Evolutionary conservation across 2,113 vertebrate species (phyloP).

Genomic region (Brachirus orientalis): DNA sequence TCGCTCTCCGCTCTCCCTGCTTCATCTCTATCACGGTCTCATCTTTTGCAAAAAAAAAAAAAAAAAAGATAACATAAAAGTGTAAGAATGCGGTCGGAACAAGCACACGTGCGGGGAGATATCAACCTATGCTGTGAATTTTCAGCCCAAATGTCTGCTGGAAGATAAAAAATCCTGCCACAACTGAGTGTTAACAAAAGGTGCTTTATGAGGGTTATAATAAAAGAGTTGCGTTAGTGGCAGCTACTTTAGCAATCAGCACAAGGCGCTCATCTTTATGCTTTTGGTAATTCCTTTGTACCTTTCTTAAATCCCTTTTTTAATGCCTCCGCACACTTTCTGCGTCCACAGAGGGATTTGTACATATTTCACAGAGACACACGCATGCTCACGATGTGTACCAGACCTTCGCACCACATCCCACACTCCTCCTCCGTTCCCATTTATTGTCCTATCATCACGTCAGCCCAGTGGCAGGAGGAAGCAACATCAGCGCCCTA

Average conservation of each 20-base stretch:
- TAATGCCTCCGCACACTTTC: no score
- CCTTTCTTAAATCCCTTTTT: background rate
- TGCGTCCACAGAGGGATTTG: background rate
- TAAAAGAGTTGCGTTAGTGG: slow-evolving; percentile 17
- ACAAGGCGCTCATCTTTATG: no score
- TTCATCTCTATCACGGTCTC: slow-evolving; percentile 37
- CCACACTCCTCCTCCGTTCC: no score
- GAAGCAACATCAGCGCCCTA: no score
- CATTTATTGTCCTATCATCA: no score
- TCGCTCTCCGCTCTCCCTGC: slow-evolving; percentile 29
- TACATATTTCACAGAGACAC: no score
- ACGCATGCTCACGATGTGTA: no score
- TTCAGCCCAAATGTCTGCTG: slow-evolving; percentile 41
- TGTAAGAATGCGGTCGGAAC: background rate
- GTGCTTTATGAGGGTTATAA: slow-evolving; percentile 2
- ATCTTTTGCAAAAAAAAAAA: slow-evolving; percentile 31
- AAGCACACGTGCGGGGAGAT: slow-evolving; percentile 17
- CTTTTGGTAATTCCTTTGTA: slow-evolving; percentile 20
- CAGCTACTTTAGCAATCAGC: slow-evolving; percentile 17
- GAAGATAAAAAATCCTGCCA: slow-evolving; percentile 38
- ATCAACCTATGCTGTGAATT: slow-evolving; percentile 34
- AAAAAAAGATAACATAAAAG: slow-evolving; percentile 29
- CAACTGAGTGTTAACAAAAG: slow-evolving; percentile 32
- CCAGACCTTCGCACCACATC: no score
- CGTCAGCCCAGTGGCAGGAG: no score